phyloP scores from a whole-genome alignment of 2,797 vertebrate species.

The Prionace glauca region DNA sequence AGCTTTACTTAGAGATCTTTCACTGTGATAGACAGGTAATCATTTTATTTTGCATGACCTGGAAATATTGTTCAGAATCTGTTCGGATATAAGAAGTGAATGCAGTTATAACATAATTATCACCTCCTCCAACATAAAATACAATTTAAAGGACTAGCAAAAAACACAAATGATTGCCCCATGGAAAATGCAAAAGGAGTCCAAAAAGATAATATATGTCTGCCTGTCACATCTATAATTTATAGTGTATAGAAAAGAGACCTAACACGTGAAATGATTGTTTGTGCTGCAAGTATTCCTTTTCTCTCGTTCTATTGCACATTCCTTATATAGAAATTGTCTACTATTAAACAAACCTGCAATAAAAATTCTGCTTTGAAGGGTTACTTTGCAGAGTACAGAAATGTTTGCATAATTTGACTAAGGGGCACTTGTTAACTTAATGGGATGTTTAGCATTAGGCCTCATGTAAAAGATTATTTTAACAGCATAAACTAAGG shows the following conservation, averaged over 20 bases:
- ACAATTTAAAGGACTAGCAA: not conserved
- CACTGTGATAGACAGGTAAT: not conserved
- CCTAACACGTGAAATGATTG: constrained; percentile 45
- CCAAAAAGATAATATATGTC: constrained; percentile 40
- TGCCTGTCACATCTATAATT: constrained; percentile 47
- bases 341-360: constrained; percentile 44
- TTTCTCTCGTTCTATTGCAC: constrained; percentile 43
- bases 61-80: not conserved
- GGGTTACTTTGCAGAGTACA: constrained; percentile 45
- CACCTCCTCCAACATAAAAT: not conserved
- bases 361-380: constrained; percentile 46
- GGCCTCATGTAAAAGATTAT: constrained; percentile 48
- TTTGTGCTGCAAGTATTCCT: constrained; percentile 47
- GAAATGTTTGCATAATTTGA: constrained; percentile 46
- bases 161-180: not conserved
- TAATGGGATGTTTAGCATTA: constrained; percentile 45
- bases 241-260: constrained; percentile 53
- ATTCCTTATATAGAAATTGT: constrained; percentile 53
- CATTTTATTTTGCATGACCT: not conserved
- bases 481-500: constrained; percentile 44
- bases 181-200: constrained; percentile 43
- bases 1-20: not conserved
- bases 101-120: not conserved
- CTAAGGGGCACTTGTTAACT: constrained; percentile 48
- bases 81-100: not conserved